These are phyloP conservation scores for Albula glossodonta DNA, from an alignment of 2,113 vertebrate species.

Conservation along the genomic window DNA sequence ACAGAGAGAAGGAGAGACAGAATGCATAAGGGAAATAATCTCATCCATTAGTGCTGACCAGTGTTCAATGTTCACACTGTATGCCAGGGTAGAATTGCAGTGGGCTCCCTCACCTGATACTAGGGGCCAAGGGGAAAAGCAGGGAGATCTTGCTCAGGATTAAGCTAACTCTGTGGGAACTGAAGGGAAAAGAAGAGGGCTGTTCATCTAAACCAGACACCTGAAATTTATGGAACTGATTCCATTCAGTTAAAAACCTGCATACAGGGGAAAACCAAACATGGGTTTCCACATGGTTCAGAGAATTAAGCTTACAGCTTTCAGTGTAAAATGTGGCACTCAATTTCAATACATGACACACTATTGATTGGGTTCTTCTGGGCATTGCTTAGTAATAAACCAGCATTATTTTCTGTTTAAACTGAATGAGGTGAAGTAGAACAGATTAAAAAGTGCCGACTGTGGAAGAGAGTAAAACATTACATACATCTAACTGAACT, in stretches of 20 bases:
- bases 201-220: neutral
- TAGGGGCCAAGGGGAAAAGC: neutral
- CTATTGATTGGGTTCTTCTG: neutral
- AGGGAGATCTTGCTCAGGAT: constrained; percentile 20
- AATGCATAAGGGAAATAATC: neutral
- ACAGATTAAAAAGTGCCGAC: neutral
- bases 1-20: neutral
- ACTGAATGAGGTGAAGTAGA: neutral
- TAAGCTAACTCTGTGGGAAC: neutral
- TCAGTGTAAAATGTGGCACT: neutral
- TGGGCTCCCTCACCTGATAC: constrained; percentile 40
- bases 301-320: neutral
- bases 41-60: constrained; percentile 11
- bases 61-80: constrained; percentile 39
- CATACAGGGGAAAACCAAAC: neutral
- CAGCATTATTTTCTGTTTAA: neutral
- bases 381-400: neutral
- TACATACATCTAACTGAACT: neutral
- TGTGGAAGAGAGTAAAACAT: neutral
- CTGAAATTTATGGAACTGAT: constrained; percentile 2
- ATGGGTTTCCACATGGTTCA: neutral
- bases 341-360: neutral
- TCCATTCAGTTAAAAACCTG: neutral
- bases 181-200: neutral
- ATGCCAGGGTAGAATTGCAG: constrained; percentile 36